Percentiles rank a stretch among this genome's conserved stretches.
Conservation (phyloP, 2,797 vertebrate genomes). For the Morus bassanus region DNA sequence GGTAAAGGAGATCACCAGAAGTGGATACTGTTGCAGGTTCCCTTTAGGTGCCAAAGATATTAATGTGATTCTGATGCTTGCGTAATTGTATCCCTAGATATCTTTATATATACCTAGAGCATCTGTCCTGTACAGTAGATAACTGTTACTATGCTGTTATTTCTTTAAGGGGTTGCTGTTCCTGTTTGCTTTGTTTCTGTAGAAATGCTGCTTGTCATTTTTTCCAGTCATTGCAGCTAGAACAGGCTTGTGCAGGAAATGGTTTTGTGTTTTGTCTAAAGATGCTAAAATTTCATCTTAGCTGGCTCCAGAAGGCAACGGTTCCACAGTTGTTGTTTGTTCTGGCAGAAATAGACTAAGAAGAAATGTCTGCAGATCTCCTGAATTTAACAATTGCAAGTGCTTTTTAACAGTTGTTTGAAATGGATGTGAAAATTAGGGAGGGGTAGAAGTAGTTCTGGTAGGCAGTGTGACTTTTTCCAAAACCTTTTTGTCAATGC, state of each 20-base stretch:
- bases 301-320: not conserved
- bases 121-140: not conserved
- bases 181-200: not conserved
- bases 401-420: not conserved
- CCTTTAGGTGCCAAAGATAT: not conserved
- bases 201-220: not conserved
- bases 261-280: not conserved
- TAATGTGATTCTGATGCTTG: not conserved
- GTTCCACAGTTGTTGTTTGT: not conserved
- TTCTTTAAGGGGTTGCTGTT: not conserved
- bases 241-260: not conserved
- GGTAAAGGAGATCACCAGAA: not conserved
- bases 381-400: not conserved
- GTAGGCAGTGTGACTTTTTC: not conserved
- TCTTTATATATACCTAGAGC: not conserved
- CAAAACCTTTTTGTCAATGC: not conserved
- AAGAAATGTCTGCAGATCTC: not conserved
- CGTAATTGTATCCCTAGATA: not conserved
- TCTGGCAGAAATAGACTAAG: not conserved
- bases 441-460: not conserved
- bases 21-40: not conserved
- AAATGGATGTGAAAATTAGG: not conserved
- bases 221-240: not conserved
- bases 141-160: not conserved
- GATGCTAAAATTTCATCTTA: not conserved